Percentiles rank a stretch among this genome's conserved stretches.
Conservation (phyloP, 2,888 invertebrate species). For the Pseudococcus viburni region DNA sequence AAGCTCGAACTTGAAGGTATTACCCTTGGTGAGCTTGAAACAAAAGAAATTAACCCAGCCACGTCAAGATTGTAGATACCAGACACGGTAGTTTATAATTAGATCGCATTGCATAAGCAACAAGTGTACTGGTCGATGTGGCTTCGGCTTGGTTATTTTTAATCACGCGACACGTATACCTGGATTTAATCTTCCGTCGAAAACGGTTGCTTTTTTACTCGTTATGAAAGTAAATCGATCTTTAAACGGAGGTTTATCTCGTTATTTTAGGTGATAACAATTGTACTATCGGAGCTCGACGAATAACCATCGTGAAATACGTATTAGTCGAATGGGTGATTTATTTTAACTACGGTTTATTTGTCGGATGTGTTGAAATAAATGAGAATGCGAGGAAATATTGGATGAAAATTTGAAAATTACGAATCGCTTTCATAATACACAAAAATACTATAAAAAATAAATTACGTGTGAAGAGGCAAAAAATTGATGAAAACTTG, state of each 20-base stretch:
- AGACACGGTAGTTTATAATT: background rate
- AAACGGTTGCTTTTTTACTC: background rate
- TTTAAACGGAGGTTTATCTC: background rate
- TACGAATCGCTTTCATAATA: no score
- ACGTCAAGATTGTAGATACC: background rate
- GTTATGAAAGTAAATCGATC: background rate
- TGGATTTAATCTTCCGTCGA: background rate
- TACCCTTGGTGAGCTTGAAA: background rate
- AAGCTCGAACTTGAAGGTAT: background rate
- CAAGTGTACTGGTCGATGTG: conserved; percentile 18
- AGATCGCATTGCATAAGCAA: background rate
- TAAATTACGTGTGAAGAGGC: no score
- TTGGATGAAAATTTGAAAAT: no score
- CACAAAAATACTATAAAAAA: no score
- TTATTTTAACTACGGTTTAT: no score
- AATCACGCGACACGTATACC: conserved; percentile 10
- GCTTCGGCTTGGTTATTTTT: background rate
- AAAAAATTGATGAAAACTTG: no score
- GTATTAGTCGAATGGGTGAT: no score
- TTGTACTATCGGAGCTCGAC: no score
- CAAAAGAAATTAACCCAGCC: conserved; percentile 3
- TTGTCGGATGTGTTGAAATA: no score
- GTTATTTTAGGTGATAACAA: no score
- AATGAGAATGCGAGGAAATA: no score
- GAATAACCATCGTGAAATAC: no score